Percentiles rank a stretch among this genome's conserved stretches.
phyloP scores from a whole-genome alignment of 1,140 invertebrate genomes.

The Formica exsecta region DNA sequence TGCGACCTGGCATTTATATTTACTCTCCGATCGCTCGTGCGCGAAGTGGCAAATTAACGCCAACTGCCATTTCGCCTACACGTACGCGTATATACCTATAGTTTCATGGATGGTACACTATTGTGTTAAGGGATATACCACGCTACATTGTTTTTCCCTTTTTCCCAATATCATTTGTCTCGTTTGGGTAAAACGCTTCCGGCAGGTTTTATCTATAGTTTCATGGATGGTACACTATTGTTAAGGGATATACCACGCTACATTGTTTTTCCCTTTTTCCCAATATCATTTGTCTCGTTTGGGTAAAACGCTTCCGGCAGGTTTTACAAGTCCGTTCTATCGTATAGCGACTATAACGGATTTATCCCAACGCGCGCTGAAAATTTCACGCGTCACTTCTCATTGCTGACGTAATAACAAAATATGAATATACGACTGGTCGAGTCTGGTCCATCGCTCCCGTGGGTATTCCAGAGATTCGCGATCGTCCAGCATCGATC shows the following conservation, averaged over 20 bases:
- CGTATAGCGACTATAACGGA: not conserved
- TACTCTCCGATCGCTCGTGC: not conserved
- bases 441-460: not conserved
- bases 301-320: not conserved
- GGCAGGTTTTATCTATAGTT: not conserved
- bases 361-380: not conserved
- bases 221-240: not conserved
- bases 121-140: not conserved
- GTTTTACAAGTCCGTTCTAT: not conserved
- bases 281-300: not conserved
- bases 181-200: not conserved
- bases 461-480: not conserved
- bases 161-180: not conserved
- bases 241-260: not conserved
- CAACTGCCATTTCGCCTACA: not conserved
- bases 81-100: not conserved
- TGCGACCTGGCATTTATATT: slow-evolving; percentile 36
- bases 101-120: not conserved
- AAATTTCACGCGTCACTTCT: not conserved
- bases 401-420: too few relatives aligned
- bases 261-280: not conserved
- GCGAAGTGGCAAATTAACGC: slow-evolving; percentile 20
- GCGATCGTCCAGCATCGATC: not conserved
- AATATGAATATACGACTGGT: not conserved
- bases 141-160: not conserved